Evolutionary conservation across 2,113 vertebrate genomes (phyloP).

Genomic region (Pelecanoides urinatrix): DNA sequence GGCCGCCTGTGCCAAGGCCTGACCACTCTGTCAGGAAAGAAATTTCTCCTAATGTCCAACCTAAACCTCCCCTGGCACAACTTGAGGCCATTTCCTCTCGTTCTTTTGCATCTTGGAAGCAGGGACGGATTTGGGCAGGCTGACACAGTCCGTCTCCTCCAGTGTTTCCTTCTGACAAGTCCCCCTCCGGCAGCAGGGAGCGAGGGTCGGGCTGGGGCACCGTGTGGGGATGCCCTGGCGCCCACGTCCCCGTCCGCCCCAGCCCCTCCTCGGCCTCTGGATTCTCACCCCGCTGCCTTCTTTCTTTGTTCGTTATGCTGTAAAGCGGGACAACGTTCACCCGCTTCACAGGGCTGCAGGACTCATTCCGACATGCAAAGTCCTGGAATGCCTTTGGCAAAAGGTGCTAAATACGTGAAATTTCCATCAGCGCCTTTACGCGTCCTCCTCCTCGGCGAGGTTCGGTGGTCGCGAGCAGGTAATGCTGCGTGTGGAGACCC

Average conservation of each 20-base stretch:
- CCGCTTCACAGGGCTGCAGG: not conserved
- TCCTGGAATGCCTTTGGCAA: not conserved
- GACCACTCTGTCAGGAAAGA: too few relatives aligned
- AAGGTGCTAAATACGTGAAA: not conserved
- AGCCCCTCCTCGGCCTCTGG: not conserved
- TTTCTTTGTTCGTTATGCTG: too few relatives aligned
- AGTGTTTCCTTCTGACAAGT: too few relatives aligned
- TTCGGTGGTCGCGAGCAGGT: not conserved
- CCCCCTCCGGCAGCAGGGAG: not conserved
- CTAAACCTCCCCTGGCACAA: too few relatives aligned
- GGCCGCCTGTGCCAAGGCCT: too few relatives aligned
- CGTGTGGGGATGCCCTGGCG: accelerated
- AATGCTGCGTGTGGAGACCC: not conserved
- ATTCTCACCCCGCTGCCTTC: too few relatives aligned
- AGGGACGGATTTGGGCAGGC: not conserved
- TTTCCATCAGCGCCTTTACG: not conserved
- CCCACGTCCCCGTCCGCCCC: not conserved
- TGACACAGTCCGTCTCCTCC: not conserved
- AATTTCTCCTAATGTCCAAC: too few relatives aligned
- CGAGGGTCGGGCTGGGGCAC: too few relatives aligned
- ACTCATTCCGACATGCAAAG: accelerated
- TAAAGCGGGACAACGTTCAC: not conserved
- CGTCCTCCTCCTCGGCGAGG: not conserved
- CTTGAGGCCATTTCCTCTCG: too few relatives aligned
- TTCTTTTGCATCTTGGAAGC: not conserved